Evolutionary conservation across 2,797 vertebrate genomes (phyloP).

Genomic region (Perodicticus potto): DNA sequence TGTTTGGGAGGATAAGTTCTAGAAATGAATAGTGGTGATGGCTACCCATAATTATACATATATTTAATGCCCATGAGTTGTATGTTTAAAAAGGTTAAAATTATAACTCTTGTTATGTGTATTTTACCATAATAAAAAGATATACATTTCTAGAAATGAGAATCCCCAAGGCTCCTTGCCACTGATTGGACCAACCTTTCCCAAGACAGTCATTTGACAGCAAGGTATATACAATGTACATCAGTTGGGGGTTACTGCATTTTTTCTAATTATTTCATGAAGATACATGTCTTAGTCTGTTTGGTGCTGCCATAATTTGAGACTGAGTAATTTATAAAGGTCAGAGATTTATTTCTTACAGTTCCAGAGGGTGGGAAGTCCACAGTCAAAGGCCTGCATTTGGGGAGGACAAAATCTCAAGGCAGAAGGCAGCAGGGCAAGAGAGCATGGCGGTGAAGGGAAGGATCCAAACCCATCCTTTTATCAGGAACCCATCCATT

Average conservation of each 20-base stretch:
- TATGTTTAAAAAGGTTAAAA: not conserved
- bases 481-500: not conserved
- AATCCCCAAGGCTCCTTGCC: not conserved
- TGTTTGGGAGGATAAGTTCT: not conserved
- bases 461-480: not conserved
- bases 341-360: not conserved
- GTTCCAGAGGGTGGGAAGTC: not conserved
- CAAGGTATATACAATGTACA: slow-evolving; percentile 1
- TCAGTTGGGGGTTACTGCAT: not conserved
- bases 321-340: not conserved
- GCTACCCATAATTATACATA: not conserved
- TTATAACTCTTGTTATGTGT: not conserved
- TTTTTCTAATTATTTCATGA: slow-evolving; percentile 35
- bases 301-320: not conserved
- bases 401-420: not conserved
- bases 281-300: not conserved
- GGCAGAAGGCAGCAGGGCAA: not conserved
- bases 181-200: not conserved
- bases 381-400: not conserved
- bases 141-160: not conserved
- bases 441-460: not conserved
- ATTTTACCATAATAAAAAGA: slow-evolving; percentile 10
- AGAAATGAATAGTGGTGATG: not conserved
- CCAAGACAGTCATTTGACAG: not conserved
- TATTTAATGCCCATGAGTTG: not conserved